A percentile compares a stretch with the other conserved stretches of the same genome.
Evolutionary conservation across 2,797 vertebrate genomes (phyloP).

Genomic region (Acrocephalus scirpaceus): DNA sequence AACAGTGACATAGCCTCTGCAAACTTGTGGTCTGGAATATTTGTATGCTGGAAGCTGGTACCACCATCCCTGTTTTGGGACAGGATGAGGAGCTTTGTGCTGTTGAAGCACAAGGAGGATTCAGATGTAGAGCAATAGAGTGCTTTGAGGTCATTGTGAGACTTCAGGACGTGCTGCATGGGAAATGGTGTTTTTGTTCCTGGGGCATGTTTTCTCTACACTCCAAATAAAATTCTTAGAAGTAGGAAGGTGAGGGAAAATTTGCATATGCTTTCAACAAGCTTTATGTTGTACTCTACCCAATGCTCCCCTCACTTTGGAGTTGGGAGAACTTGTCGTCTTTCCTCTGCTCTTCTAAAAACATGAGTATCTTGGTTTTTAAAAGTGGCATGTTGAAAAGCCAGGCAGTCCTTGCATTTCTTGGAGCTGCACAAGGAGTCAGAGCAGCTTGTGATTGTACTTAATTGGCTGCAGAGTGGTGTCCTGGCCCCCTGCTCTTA

Average conservation of each 20-base stretch:
- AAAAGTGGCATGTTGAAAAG: neutral
- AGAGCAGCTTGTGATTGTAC: too few species aligned
- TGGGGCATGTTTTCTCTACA: neutral
- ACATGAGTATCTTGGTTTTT: neutral
- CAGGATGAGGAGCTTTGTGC: neutral
- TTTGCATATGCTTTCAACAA: neutral
- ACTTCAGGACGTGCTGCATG: neutral
- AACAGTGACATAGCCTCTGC: accelerated
- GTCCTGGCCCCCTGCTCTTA: neutral
- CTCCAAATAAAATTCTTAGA: neutral
- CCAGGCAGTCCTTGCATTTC: neutral
- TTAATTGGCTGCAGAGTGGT: neutral
- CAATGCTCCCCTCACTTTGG: neutral
- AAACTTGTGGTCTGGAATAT: neutral
- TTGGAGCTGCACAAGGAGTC: too few species aligned
- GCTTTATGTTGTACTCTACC: neutral
- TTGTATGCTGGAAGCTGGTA: neutral
- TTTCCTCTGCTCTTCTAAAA: neutral
- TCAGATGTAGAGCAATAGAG: accelerated
- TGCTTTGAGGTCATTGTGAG: neutral
- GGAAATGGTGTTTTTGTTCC: neutral
- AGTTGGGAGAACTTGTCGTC: neutral
- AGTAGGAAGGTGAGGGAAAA: neutral
- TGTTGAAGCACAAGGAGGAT: neutral
- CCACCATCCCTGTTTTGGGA: neutral